These are phyloP conservation scores for Scomberomorus guttatus DNA, from an alignment of 2,797 vertebrate species.

Conservation along the genomic window DNA sequence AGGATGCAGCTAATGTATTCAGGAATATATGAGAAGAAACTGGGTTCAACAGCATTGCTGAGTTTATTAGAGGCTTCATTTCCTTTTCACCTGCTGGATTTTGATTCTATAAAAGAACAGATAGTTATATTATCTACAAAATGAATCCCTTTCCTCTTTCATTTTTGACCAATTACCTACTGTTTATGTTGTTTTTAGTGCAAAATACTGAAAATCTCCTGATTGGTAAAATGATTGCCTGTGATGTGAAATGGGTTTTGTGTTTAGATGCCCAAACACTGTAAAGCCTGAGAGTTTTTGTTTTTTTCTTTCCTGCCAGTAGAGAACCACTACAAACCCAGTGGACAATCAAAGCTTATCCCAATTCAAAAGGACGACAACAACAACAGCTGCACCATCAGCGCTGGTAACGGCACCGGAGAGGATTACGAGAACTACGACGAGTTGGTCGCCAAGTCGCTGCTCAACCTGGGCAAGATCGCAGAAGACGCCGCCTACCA, in stretches of 20 bases:
- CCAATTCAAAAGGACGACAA: conserved; percentile 92
- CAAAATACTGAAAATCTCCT: background rate
- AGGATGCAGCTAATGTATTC: conserved; percentile 55
- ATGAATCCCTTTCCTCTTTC: conserved; percentile 26
- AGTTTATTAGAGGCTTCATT: conserved; percentile 29
- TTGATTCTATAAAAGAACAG: conserved; percentile 33
- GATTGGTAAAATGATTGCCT: background rate
- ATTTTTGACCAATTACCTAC: conserved; percentile 20
- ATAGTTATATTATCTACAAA: conserved; percentile 34
- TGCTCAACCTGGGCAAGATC: conserved; percentile 98
- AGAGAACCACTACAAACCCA: conserved; percentile 88
- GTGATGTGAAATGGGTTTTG: background rate
- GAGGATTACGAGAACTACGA: conserved; percentile 99
- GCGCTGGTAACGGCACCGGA: conserved; percentile 62
- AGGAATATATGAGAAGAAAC: conserved; percentile 25
- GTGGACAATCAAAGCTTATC: conserved; percentile 88
- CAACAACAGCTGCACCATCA: conserved; percentile 79
- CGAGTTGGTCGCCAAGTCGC: conserved; percentile 97
- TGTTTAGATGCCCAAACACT: background rate
- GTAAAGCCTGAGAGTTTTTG: conserved; percentile 24
- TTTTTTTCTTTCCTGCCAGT: conserved; percentile 72
- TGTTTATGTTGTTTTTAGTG: background rate
- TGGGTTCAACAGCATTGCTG: conserved; percentile 25
- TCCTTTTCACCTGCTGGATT: conserved; percentile 52
- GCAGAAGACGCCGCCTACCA: conserved; percentile 96